Evolutionary conservation across 1,140 invertebrate species (phyloP).

Genomic region (Bombus ignitus): DNA sequence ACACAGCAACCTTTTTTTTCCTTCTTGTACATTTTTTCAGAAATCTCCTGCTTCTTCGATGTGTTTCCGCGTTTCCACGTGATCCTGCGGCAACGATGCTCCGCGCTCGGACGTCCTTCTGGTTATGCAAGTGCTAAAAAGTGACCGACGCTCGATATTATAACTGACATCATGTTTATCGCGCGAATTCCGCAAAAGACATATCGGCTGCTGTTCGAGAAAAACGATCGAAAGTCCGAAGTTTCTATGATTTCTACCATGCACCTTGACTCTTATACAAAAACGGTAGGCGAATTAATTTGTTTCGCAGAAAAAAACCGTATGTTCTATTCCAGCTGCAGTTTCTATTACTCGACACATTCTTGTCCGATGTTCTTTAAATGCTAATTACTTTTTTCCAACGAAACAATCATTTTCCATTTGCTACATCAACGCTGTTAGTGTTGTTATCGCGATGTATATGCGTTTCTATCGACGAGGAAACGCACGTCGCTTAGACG

Average conservation of each 20-base stretch:
- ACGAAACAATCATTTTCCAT: background rate
- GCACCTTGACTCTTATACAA: background rate
- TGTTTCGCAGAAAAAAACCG: background rate
- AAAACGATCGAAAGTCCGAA: background rate
- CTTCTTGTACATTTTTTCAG: background rate
- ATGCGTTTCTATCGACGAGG: background rate
- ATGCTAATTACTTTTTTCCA: background rate
- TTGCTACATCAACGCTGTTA: background rate
- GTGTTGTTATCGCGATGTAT: fast-evolving
- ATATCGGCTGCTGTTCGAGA: background rate
- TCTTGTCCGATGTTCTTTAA: background rate
- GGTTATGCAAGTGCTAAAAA: slow-evolving; percentile 48
- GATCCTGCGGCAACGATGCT: slow-evolving; percentile 29
- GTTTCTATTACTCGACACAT: background rate
- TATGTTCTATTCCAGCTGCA: background rate
- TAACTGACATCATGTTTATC: slow-evolving; percentile 41
- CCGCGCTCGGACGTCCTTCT: slow-evolving; percentile 47
- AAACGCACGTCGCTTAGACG: background rate
- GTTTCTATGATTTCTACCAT: background rate
- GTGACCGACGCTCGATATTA: slow-evolving; percentile 33
- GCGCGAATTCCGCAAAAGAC: slow-evolving; percentile 15
- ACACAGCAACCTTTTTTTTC: background rate
- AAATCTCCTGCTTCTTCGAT: background rate
- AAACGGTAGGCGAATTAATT: background rate
- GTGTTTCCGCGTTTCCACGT: slow-evolving; percentile 39